phyloP scores from a whole-genome alignment of 2,113 vertebrate genomes.

The Malurus elegans region DNA sequence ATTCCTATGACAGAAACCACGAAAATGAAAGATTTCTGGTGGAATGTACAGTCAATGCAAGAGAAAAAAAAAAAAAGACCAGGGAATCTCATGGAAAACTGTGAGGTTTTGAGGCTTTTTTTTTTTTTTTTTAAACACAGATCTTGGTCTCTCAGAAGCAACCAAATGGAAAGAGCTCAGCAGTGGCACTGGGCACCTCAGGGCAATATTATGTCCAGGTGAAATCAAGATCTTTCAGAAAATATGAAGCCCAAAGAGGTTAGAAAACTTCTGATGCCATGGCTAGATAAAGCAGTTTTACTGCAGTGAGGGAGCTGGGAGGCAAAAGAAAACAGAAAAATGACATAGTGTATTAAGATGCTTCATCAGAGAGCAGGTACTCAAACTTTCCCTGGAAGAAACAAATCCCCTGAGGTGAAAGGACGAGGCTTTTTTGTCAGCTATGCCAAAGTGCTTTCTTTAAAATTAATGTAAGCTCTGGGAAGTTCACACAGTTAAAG shows the following conservation, averaged over 20 bases:
- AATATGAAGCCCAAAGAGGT: background rate
- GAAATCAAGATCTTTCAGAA: background rate
- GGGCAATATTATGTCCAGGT: background rate
- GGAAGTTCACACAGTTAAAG: background rate
- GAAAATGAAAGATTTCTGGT: background rate
- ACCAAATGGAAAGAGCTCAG: background rate
- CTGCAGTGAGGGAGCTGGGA: background rate
- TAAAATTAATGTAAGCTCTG: background rate
- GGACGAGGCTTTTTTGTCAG: background rate
- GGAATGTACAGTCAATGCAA: background rate
- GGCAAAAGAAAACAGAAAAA: background rate
- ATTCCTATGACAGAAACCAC: background rate
- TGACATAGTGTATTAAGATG: background rate
- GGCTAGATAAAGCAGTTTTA: background rate
- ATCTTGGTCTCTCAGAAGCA: background rate
- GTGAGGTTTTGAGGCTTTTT: background rate
- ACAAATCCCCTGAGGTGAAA: background rate
- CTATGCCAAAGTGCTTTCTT: slow-evolving; percentile 13
- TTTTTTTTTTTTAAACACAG: background rate
- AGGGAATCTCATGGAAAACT: background rate
- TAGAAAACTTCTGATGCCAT: background rate
- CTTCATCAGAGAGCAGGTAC: background rate
- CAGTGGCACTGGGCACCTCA: background rate
- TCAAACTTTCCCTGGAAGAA: slow-evolving; percentile 17
- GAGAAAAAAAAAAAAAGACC: background rate